Percentiles rank a stretch among this genome's conserved stretches.
Evolutionary conservation across 2,797 vertebrate genomes (phyloP).

Genomic region (Clangula hyemalis): DNA sequence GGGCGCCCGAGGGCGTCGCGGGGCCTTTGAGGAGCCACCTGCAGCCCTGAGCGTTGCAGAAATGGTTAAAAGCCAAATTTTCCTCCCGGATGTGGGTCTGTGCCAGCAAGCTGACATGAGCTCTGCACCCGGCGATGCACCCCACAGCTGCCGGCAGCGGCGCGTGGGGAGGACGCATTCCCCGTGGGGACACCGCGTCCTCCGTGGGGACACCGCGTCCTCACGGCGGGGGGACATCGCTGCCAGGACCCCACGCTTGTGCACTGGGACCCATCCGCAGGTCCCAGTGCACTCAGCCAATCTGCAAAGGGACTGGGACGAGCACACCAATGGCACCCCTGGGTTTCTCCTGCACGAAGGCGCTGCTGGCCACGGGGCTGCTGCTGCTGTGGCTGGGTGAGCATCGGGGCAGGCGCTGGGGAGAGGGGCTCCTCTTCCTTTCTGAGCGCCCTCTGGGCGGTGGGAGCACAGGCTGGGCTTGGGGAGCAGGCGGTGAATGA

Average conservation of each 20-base stretch:
- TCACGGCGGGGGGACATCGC: neutral
- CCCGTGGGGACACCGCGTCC: no score
- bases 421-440: no score
- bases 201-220: neutral
- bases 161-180: no score
- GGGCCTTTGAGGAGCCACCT: neutral
- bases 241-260: neutral
- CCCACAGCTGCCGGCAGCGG: no score
- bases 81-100: neutral
- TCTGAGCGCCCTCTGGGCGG: no score
- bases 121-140: no score
- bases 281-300: no score
- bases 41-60: neutral
- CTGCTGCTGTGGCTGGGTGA: neutral
- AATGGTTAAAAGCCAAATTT: neutral
- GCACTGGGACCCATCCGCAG: no score
- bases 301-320: neutral
- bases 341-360: neutral
- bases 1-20: neutral
- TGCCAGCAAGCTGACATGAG: neutral
- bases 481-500: neutral
- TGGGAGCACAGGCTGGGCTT: no score
- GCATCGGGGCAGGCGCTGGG: neutral
- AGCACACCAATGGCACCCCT: neutral
- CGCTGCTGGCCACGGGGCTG: neutral